Evolutionary conservation across 2,797 vertebrate genomes (phyloP), one percentile per base, ranked within the genome.

Genomic region (Champsocephalus esox): DNA sequence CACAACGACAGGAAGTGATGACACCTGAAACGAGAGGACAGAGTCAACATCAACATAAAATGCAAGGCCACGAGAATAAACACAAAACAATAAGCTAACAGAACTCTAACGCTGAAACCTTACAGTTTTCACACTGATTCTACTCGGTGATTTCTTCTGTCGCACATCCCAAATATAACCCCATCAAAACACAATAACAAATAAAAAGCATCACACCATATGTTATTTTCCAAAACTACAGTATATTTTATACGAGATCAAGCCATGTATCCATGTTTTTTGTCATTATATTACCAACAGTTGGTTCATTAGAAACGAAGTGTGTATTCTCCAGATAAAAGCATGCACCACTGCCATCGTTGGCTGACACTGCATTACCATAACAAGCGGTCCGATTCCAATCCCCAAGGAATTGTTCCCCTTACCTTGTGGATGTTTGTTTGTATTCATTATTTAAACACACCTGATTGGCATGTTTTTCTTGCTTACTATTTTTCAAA

Each of bases 391-490:
- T 59, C 41, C 38, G 41, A 12, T 19, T 57, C 12, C 12, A 19
- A 65, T 60, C 32, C 60, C 24, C 5, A 17, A 28, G 9, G 43
- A 41, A 6, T 17, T 41, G 38, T 45, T 19, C 17, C 5, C 13
- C 4, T 57, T 43, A 66, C n/a, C 38, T n/a, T 28, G 43, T 5
- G 1, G 44, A 41, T 81, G 46, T 76, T 74, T 72, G 45, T 50
- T 65, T 54, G 66, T 19, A 67, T n/a, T 54, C 12, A 79, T 74
- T 70, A 32, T 7, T 59, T 54, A 49, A 68, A 57, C 28, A 7
- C 32, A 60, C 55, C 41, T 1, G 61, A 64, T 63, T 63, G 55
- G 14, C 64, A 51, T 60, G 49, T 49, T 62, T 54, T 64, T 28
- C 64, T 61, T 10, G 24, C 34, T 32, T 61, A 12, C 14, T 58